Conservation (phyloP, 1,140 invertebrate species). For the Hestina assimilis region DNA sequence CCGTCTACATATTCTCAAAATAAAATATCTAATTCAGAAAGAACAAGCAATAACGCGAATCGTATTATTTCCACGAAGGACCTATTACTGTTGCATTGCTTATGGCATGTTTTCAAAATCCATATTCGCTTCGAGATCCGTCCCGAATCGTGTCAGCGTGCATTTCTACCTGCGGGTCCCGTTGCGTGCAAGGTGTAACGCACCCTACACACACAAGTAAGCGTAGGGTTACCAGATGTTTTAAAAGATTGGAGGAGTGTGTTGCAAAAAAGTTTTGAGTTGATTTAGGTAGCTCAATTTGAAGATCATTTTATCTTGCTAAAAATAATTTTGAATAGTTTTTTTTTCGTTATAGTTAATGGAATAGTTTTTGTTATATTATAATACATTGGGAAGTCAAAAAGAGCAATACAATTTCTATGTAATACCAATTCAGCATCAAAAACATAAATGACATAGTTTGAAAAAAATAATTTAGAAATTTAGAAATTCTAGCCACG, state of each 20-base stretch:
- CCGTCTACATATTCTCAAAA: no score
- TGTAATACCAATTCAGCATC: no score
- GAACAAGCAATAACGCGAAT: conserved; percentile 2
- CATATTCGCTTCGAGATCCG: conserved; percentile 60
- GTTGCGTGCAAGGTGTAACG: conserved; percentile 68
- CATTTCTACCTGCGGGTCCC: conserved; percentile 69
- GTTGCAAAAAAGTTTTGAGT: conserved; percentile 10
- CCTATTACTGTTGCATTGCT: conserved; percentile 23
- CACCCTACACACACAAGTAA: conserved; percentile 50
- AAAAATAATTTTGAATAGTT: not conserved
- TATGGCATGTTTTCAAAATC: conserved; percentile 36
- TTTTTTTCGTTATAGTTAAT: not conserved
- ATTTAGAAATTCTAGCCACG: no score
- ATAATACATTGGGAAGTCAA: no score
- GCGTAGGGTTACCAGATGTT: conserved; percentile 23
- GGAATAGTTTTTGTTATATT: no score
- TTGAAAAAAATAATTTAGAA: no score
- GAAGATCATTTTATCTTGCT: not conserved
- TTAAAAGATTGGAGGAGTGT: not conserved
- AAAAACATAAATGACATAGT: no score
- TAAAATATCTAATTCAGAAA: not conserved
- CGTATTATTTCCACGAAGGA: conserved; percentile 25
- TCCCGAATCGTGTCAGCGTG: conserved; percentile 56
- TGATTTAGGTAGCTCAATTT: not conserved
- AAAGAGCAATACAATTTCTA: no score